Evolutionary conservation across 2,797 vertebrate genomes (phyloP), one percentile per base, ranked within the genome.

Genomic region (Sebastes diploproa): DNA sequence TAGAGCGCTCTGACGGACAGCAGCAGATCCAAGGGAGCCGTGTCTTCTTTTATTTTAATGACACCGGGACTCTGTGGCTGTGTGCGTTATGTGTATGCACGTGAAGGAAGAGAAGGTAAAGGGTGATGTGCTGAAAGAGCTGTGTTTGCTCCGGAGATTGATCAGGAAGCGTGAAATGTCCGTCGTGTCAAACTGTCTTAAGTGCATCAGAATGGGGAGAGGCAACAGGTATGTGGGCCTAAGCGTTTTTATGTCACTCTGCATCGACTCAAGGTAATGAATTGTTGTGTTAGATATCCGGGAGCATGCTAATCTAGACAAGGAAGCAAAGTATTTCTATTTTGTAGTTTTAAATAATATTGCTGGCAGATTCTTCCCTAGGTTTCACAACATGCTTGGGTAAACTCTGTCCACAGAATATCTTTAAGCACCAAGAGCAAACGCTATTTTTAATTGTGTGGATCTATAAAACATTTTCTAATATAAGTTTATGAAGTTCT

Each of bases 161-260:
- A 82, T 78, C 8, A 2, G 78, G 81, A 90, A 89, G 81, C 73
- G 86, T 86, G 90, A 92, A 76, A 95, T 94, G 94, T 93, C 93
- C 23, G 27, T 89, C 36, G 64, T 93, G 86, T 93, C 93, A 58
- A 55, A 86, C 78, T 94, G 90, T 75, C 88, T 94, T 0, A 4
- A 91, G 78, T 94, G 94, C 84, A 84, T 95, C 88, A 88, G 81
- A 74, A 86, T 60, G 70, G 74, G 88, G 29, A 86, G 67, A 91
- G 72, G 85, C 64, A 79, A 36, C 72, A 90, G 93, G 94, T 95
- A 93, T 29, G 89, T 88, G 64, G 65, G 6, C 30, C 12, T 2
- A 13, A 38, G 6, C 22, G 7, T 27, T 25, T 30, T 11, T 52
- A 7, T 34, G 27, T 69, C 59, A 60, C 55, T 63, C 76, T 62